phyloP scores from a whole-genome alignment of 1,140 invertebrate species.

The Drosophila paulistorum region DNA sequence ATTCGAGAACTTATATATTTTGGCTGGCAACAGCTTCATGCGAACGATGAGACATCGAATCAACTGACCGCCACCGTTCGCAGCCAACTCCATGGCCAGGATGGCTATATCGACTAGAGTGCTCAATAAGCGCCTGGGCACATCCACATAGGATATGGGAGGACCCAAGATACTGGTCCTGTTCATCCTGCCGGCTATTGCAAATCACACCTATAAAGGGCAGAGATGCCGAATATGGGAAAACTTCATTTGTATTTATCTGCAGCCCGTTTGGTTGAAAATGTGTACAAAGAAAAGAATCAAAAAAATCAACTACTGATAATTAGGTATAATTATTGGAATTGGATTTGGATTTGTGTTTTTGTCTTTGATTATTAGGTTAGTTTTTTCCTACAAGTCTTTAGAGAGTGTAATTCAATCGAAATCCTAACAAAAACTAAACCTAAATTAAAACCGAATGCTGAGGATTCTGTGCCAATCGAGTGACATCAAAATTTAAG shows the following conservation, averaged over 20 bases:
- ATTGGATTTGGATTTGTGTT: too few species aligned
- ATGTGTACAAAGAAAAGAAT: too few species aligned
- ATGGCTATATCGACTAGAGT: constrained; percentile 17
- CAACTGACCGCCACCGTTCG: constrained; percentile 7
- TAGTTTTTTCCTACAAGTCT: neutral
- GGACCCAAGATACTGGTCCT: neutral
- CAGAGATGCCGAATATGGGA: neutral
- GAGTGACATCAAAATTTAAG: neutral
- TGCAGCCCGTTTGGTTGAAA: too few species aligned
- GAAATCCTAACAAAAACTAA: constrained; percentile 15
- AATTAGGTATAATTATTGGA: too few species aligned
- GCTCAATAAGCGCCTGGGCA: constrained; percentile 24
- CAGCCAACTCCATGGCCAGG: constrained; percentile 4
- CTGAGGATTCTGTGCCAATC: neutral
- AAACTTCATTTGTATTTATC: neutral
- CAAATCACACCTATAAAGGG: neutral
- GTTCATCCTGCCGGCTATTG: neutral
- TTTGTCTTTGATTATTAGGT: too few species aligned
- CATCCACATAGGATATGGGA: constrained; percentile 13
- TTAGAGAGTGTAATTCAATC: constrained; percentile 5
- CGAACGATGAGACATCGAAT: neutral
- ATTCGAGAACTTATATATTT: too few species aligned
- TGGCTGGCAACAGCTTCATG: neutral
- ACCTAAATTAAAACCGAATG: neutral
- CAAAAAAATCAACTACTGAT: too few species aligned